Conservation (phyloP, 2,113 vertebrate genomes). For the Caretta caretta region DNA sequence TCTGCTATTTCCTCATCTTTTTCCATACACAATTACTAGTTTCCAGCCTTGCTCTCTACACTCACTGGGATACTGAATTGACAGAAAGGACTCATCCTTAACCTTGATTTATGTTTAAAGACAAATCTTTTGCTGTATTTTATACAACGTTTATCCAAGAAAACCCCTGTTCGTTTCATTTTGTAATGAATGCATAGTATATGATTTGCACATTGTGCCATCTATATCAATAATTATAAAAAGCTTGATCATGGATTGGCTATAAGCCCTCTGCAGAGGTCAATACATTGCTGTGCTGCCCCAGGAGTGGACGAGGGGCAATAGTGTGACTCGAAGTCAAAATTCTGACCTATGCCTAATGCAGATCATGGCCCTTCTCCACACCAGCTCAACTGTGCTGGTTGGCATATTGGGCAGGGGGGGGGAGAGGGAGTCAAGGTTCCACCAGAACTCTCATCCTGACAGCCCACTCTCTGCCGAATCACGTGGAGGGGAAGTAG, state of each 20-base stretch:
- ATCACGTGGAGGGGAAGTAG: background rate
- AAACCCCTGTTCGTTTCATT: background rate
- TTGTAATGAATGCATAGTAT: background rate
- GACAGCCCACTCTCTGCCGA: background rate
- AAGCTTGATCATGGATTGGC: too few relatives aligned
- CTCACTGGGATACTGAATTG: background rate
- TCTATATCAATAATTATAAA: too few relatives aligned
- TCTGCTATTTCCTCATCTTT: background rate
- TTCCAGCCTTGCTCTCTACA: too few relatives aligned
- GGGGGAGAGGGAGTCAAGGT: background rate
- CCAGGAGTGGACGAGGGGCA: too few relatives aligned
- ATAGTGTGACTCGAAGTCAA: too few relatives aligned
- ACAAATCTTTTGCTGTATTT: background rate
- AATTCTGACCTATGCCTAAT: background rate
- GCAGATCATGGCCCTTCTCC: background rate
- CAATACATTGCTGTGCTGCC: too few relatives aligned
- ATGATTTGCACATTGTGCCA: background rate
- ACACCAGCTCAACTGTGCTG: too few relatives aligned
- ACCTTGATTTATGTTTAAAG: background rate
- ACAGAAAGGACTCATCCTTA: background rate
- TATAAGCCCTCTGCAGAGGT: too few relatives aligned
- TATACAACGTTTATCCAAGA: background rate
- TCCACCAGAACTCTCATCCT: background rate
- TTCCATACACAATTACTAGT: background rate
- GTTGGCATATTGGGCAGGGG: background rate